These are phyloP conservation scores for Ichneumoninae sp. DNA, from an alignment of 2,888 invertebrate species.

Conservation along the genomic window DNA sequence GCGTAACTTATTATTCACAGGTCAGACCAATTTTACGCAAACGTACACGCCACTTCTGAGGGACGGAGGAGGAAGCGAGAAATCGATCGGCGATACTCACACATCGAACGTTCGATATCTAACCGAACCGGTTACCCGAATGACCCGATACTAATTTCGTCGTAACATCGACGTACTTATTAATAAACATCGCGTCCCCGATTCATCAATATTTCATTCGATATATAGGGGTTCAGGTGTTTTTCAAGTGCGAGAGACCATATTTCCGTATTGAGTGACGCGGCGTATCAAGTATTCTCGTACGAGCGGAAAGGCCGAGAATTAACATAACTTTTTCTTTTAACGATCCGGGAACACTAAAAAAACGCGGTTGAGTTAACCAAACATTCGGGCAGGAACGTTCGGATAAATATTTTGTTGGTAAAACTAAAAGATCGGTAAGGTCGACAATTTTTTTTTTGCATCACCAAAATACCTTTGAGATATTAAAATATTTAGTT, in stretches of 20 bases:
- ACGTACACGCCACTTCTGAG: slow-evolving; percentile 20
- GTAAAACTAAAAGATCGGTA: too few relatives aligned
- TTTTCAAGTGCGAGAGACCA: neutral
- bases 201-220: slow-evolving; percentile 1
- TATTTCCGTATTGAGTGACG: neutral
- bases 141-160: slow-evolving; percentile 58
- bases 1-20: slow-evolving; percentile 41
- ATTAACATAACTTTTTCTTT: neutral
- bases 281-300: neutral
- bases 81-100: slow-evolving; percentile 42
- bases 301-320: neutral
- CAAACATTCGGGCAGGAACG: too few relatives aligned
- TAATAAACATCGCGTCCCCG: slow-evolving; percentile 20
- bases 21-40: slow-evolving; percentile 50
- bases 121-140: slow-evolving; percentile 25
- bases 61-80: slow-evolving; percentile 12
- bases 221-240: neutral
- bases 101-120: slow-evolving; percentile 34
- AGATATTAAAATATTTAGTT: too few relatives aligned
- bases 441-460: too few relatives aligned
- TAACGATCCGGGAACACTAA: neutral
- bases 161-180: slow-evolving; percentile 71
- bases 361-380: too few relatives aligned
- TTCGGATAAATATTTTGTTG: too few relatives aligned
- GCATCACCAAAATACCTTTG: too few relatives aligned